These are phyloP conservation scores for Rhodophaea formosa DNA, from an alignment of 2,888 invertebrate genomes.

Conservation along the genomic window DNA sequence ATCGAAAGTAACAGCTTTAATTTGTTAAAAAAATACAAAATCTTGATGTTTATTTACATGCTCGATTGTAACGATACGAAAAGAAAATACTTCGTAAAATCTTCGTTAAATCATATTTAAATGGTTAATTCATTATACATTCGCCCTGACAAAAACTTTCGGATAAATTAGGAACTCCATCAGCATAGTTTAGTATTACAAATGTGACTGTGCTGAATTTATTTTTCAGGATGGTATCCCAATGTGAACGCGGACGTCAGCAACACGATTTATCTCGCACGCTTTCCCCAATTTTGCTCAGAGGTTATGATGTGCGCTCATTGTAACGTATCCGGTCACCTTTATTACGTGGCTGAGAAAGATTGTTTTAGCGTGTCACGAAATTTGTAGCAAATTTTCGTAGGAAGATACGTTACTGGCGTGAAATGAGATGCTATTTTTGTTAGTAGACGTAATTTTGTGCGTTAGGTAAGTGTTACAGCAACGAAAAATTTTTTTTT, in stretches of 20 bases:
- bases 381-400: background rate
- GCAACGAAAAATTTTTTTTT: background rate
- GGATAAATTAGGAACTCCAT: too few species aligned
- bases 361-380: slow-evolving; percentile 2
- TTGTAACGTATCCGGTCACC: slow-evolving; percentile 25
- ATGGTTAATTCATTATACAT: too few species aligned
- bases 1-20: too few species aligned
- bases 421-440: slow-evolving; percentile 8
- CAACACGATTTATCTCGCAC: slow-evolving; percentile 54
- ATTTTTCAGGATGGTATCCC: too few species aligned
- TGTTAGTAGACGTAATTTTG: background rate
- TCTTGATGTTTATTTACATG: too few species aligned
- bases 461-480: background rate
- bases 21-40: too few species aligned
- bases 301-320: slow-evolving; percentile 49
- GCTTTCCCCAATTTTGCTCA: slow-evolving; percentile 54
- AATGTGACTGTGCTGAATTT: too few species aligned
- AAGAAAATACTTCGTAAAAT: too few species aligned
- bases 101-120: too few species aligned
- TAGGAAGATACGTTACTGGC: background rate
- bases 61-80: too few species aligned
- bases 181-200: too few species aligned
- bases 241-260: slow-evolving; percentile 35
- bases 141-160: too few species aligned
- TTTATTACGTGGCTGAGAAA: slow-evolving; percentile 12